A percentile compares a stretch with the other conserved stretches of the same genome.
Conservation (phyloP, 2,113 vertebrate genomes). For the Cryptotis parvus region DNA sequence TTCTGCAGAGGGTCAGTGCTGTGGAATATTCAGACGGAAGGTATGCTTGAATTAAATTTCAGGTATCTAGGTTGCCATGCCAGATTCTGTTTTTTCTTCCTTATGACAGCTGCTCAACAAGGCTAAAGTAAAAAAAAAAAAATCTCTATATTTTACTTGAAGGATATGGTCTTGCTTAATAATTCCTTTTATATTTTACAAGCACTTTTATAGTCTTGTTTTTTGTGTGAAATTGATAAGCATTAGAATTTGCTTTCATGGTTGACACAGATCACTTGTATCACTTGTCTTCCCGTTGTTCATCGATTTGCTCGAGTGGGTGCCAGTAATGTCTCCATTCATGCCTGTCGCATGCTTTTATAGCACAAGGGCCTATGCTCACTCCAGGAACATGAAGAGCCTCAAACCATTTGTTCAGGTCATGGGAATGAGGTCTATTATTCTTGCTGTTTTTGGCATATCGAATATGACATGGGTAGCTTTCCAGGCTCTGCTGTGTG, state of each 20-base stretch:
- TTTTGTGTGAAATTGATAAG: neutral
- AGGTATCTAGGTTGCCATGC: rapidly evolving
- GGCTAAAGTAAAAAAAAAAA: neutral
- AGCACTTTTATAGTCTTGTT: neutral
- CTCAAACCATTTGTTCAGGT: too few relatives aligned
- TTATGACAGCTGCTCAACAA: neutral
- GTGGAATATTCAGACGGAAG: neutral
- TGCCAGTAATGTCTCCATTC: too few relatives aligned
- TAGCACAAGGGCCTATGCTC: too few relatives aligned
- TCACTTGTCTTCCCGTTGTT: too few relatives aligned
- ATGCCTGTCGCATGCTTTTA: too few relatives aligned
- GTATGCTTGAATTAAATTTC: neutral
- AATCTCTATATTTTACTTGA: neutral
- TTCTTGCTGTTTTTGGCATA: too few relatives aligned
- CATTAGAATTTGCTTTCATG: neutral
- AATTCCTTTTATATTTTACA: neutral
- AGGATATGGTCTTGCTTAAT: neutral
- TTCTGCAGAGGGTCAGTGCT: neutral
- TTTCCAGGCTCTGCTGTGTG: too few relatives aligned
- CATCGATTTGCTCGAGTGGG: too few relatives aligned
- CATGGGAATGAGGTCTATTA: too few relatives aligned
- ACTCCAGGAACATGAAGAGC: too few relatives aligned
- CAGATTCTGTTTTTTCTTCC: neutral
- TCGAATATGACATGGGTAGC: too few relatives aligned
- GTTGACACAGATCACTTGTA: too few relatives aligned